phyloP scores from a whole-genome alignment of 1,140 invertebrate species.

The Mercenaria mercenaria region DNA sequence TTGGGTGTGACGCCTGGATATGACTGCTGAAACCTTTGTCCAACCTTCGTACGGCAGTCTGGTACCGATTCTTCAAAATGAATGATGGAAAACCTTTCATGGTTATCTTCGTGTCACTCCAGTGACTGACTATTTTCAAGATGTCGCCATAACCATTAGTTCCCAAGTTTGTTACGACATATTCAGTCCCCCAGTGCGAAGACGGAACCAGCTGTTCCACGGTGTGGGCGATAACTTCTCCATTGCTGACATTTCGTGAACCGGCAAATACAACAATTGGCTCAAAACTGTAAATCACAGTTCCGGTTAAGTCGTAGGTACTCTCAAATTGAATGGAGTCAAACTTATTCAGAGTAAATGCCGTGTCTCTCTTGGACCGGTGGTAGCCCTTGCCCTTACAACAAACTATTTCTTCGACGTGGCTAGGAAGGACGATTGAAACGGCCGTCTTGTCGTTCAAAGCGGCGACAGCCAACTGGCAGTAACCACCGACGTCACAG shows the following conservation, averaged over 20 bases:
- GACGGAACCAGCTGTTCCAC: conserved; percentile 54
- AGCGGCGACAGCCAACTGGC: conserved; percentile 51
- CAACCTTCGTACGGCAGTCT: neutral
- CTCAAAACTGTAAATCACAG: conserved; percentile 51
- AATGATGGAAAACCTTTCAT: conserved; percentile 41
- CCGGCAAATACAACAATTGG: conserved; percentile 52
- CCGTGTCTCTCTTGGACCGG: neutral
- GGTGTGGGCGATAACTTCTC: conserved; percentile 22
- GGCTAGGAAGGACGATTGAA: neutral
- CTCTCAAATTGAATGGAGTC: conserved; percentile 47
- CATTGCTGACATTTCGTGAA: conserved; percentile 25
- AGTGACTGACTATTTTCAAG: conserved; percentile 11
- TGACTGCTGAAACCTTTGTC: conserved; percentile 8
- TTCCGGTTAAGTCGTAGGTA: conserved; percentile 46
- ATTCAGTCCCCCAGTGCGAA: conserved; percentile 59
- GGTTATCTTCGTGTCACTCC: neutral
- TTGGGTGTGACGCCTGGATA: conserved; percentile 13
- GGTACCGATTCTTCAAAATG: neutral
- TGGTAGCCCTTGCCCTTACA: conserved; percentile 7
- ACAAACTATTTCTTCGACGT: conserved; percentile 5
- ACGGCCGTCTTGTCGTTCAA: conserved; percentile 19
- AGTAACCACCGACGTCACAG: conserved; percentile 46
- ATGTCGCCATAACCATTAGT: conserved; percentile 50
- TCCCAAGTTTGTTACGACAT: neutral
- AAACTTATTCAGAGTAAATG: neutral